Evolutionary conservation across 1,140 invertebrate genomes (phyloP).

Genomic region (Drosophila tani): DNA sequence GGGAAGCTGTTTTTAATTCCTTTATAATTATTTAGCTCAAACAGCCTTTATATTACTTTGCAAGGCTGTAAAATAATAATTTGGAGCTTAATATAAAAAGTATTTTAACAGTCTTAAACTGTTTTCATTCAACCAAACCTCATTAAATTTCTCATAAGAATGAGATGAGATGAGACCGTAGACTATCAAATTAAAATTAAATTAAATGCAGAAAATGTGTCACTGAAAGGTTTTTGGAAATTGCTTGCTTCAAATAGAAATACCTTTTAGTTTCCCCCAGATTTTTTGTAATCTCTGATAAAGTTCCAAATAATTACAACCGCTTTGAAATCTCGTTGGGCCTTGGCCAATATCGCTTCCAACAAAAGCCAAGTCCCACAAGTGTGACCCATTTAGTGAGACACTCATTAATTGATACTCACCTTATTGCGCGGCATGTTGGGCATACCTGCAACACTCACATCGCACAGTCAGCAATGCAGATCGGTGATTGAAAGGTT

Average conservation of each 20-base stretch:
- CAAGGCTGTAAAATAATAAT: no score
- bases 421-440: slow-evolving; percentile 13
- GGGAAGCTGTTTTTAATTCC: no score
- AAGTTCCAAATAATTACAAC: not conserved
- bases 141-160: no score
- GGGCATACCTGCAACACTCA: slow-evolving; percentile 33
- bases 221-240: not conserved
- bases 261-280: not conserved
- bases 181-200: no score
- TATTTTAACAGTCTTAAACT: no score
- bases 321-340: not conserved
- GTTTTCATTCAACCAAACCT: no score
- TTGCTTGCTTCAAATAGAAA: not conserved
- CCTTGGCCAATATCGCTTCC: slow-evolving; percentile 12
- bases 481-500: slow-evolving; percentile 35
- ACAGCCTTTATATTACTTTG: no score
- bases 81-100: no score
- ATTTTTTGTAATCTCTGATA: not conserved
- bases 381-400: slow-evolving; percentile 51
- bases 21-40: no score
- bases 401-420: slow-evolving; percentile 35
- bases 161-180: no score
- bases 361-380: slow-evolving; percentile 34
- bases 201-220: no score
- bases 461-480: slow-evolving; percentile 42